phyloP scores from a whole-genome alignment of 1,140 invertebrate species.

The Lepidurus couesii region DNA sequence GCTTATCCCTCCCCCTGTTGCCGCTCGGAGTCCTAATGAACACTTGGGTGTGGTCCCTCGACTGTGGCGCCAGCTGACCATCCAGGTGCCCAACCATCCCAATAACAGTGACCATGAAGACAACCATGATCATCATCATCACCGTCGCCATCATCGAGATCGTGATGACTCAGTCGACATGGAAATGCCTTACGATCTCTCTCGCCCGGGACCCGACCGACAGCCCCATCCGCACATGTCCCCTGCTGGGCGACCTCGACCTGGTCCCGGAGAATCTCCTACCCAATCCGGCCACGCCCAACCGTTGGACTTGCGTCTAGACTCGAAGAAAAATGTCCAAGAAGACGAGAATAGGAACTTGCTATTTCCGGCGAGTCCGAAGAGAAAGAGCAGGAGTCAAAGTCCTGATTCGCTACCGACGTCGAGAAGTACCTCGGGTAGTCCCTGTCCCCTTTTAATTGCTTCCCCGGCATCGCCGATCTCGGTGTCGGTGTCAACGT shows the following conservation, averaged over 20 bases:
- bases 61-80: constrained; percentile 31
- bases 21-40: background rate
- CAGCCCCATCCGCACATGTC: constrained; percentile 43
- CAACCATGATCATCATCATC: background rate
- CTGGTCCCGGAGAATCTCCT: constrained; percentile 47
- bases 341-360: constrained; percentile 73
- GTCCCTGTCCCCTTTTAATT: constrained; percentile 31
- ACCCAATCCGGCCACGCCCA: constrained; percentile 54
- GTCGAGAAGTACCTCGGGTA: constrained; percentile 11
- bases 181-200: constrained; percentile 53
- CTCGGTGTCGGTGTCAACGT: constrained; percentile 27
- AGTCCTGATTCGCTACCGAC: constrained; percentile 20
- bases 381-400: constrained; percentile 21
- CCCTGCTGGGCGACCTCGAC: constrained; percentile 46
- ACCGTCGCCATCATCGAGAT: constrained; percentile 44
- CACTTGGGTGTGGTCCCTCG: constrained; percentile 28
- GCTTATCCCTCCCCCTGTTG: background rate
- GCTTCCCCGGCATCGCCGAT: constrained; percentile 28
- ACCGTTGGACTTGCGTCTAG: constrained; percentile 73
- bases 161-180: constrained; percentile 3
- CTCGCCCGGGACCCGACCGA: constrained; percentile 40
- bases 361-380: constrained; percentile 48
- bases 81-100: constrained; percentile 26
- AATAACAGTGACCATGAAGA: constrained; percentile 22
- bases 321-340: constrained; percentile 61